A percentile compares a stretch with the other conserved stretches of the same genome.
Conservation (phyloP, 2,797 vertebrate species). For the Dallia pectoralis region DNA sequence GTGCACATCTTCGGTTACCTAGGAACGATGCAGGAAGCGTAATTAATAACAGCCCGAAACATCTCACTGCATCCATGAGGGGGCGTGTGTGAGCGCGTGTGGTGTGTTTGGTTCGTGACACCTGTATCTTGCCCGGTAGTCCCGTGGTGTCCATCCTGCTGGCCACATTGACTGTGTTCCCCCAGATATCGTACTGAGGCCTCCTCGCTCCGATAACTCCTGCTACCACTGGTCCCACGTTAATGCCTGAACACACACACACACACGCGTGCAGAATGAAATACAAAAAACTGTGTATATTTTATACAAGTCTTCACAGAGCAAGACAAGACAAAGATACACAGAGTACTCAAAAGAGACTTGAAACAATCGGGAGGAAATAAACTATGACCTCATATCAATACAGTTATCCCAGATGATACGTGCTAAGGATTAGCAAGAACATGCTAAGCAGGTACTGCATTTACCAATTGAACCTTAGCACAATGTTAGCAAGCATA, state of each 20-base stretch:
- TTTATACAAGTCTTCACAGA: no score
- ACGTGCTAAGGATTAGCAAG: no score
- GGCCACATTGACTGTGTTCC: slow-evolving; percentile 97
- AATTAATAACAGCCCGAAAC: not conserved
- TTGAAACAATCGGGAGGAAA: no score
- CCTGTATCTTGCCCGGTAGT: slow-evolving; percentile 96
- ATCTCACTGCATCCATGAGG: not conserved
- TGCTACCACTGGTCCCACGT: slow-evolving; percentile 93
- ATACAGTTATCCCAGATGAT: no score
- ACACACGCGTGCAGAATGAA: slow-evolving; percentile 10
- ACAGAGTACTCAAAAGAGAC: no score
- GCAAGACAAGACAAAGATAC: no score
- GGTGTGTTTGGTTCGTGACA: slow-evolving; percentile 10
- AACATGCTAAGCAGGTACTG: no score
- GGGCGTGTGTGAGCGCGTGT: not conserved
- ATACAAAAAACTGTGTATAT: slow-evolving; percentile 4
- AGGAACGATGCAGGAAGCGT: slow-evolving; percentile 21
- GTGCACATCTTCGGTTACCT: slow-evolving; percentile 98
- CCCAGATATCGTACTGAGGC: slow-evolving; percentile 98
- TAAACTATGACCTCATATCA: no score
- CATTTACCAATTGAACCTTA: no score
- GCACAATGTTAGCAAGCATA: no score
- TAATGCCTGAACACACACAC: slow-evolving; percentile 80
- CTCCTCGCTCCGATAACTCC: slow-evolving; percentile 95
- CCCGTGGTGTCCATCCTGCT: slow-evolving; percentile 98